Conservation (phyloP, 2,113 vertebrate genomes). For the Hippocampus comes region DNA sequence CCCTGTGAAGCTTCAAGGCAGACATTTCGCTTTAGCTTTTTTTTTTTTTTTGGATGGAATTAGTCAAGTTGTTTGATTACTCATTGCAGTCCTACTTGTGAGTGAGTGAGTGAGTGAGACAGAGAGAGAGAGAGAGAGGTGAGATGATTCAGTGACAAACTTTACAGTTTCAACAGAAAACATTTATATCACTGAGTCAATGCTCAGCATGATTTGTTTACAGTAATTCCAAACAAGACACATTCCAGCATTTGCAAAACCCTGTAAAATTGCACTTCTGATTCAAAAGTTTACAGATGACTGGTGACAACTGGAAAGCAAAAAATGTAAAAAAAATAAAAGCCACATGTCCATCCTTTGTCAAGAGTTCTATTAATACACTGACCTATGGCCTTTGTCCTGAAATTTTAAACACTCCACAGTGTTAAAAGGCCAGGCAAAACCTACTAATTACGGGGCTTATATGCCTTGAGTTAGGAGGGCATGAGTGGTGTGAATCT, state of each 20-base stretch:
- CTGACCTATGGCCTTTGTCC: constrained; percentile 25
- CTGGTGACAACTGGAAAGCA: background rate
- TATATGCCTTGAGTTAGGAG: constrained; percentile 47
- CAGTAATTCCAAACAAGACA: background rate
- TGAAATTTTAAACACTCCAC: constrained; percentile 40
- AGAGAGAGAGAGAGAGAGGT: no score
- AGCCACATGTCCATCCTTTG: background rate
- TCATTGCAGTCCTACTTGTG: no score
- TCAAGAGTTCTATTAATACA: constrained; percentile 5
- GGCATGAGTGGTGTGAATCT: constrained; percentile 47
- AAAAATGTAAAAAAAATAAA: no score
- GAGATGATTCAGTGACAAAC: no score
- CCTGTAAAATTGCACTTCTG: background rate
- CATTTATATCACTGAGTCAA: no score
- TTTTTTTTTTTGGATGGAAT: no score
- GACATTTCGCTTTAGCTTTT: no score
- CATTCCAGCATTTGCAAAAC: no score
- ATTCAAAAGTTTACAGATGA: background rate
- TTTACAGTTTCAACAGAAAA: no score
- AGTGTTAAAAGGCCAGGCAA: constrained; percentile 39
- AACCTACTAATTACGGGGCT: constrained; percentile 37
- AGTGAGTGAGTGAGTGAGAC: no score
- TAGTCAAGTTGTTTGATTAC: no score
- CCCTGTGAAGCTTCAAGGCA: no score
- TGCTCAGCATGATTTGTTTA: background rate